Evolutionary conservation across 2,888 invertebrate species (phyloP).

Genomic region (Blastobasis adustella): DNA sequence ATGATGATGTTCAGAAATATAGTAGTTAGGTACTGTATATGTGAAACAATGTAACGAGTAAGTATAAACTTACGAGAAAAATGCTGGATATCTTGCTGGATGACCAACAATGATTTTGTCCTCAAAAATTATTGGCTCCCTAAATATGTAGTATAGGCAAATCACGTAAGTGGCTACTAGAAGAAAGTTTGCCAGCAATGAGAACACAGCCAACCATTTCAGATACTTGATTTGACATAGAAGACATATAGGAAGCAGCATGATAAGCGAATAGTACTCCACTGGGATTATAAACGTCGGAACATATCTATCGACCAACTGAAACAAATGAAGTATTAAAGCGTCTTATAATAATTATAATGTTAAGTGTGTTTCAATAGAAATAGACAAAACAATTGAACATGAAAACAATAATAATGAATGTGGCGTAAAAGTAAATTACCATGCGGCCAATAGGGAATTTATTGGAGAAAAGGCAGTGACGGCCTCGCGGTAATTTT

Average conservation of each 20-base stretch:
- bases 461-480: too few relatives aligned
- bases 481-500: too few relatives aligned
- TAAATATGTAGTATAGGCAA: conserved; percentile 89
- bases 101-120: conserved; percentile 72
- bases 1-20: too few relatives aligned
- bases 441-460: too few relatives aligned
- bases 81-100: conserved; percentile 83
- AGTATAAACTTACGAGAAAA: conserved; percentile 79
- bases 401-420: background rate
- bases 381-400: background rate
- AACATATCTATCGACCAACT: conserved; percentile 55
- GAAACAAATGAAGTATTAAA: conserved; percentile 25
- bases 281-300: conserved; percentile 43
- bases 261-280: conserved; percentile 60
- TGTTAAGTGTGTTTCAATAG: too few relatives aligned
- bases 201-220: conserved; percentile 91
- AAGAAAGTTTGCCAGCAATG: conserved; percentile 89
- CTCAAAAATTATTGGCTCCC: conserved; percentile 49
- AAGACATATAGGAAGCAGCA: conserved; percentile 48
- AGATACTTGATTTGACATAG: conserved; percentile 79
- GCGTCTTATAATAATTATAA: too few relatives aligned
- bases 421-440: background rate
- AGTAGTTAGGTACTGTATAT: too few relatives aligned
- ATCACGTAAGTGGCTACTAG: conserved; percentile 86
- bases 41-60: background rate